Evolutionary conservation across 2,888 invertebrate genomes (phyloP).

Genomic region (Idaea dimidiata): DNA sequence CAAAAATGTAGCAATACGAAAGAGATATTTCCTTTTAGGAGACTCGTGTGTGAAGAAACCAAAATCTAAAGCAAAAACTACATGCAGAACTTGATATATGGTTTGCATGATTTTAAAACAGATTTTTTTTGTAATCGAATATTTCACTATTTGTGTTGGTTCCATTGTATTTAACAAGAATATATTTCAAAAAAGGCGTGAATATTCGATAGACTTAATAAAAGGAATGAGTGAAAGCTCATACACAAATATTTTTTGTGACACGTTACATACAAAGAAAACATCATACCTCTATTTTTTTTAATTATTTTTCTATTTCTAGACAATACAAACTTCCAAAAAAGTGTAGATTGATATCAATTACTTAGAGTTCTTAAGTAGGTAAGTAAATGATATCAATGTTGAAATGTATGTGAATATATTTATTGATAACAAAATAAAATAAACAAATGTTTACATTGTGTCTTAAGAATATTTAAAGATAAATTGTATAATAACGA

Average conservation of each 20-base stretch:
- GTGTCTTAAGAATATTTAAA: not conserved
- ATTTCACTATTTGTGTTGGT: not conserved
- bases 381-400: too few relatives aligned
- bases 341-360: not conserved
- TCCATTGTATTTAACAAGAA: not conserved
- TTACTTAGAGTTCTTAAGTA: not conserved
- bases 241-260: not conserved
- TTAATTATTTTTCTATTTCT: not conserved
- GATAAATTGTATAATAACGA: conserved; percentile 9
- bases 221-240: not conserved
- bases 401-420: not conserved
- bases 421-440: not conserved
- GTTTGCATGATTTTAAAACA: not conserved
- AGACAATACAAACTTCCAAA: not conserved
- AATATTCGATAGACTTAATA: not conserved
- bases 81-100: not conserved
- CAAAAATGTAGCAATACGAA: not conserved
- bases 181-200: not conserved
- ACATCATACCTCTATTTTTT: not conserved
- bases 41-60: not conserved
- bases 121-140: not conserved
- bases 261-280: not conserved
- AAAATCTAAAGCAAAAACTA: not conserved
- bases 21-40: not conserved
- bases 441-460: not conserved